These are phyloP conservation scores for Apodemus speciosus DNA, from an alignment of 2,113 vertebrate species.

Conservation along the genomic window DNA sequence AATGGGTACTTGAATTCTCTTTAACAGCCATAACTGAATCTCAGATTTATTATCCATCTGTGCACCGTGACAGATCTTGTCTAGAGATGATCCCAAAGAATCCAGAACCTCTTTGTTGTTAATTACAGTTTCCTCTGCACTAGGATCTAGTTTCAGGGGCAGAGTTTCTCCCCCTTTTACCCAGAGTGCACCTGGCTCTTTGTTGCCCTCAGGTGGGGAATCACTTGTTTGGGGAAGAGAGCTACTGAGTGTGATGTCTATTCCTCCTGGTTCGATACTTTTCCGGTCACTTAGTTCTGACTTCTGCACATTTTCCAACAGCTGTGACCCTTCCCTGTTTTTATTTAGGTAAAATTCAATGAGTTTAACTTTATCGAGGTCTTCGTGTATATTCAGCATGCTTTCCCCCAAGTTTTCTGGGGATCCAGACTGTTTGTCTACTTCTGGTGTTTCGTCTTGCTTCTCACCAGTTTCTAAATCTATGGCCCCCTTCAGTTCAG, in stretches of 20 bases:
- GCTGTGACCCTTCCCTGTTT: conserved; percentile 79
- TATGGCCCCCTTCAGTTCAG: conserved; percentile 82
- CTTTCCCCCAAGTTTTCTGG: conserved; percentile 83
- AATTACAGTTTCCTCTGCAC: conserved; percentile 75
- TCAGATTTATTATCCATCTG: conserved; percentile 91
- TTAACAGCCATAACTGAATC: conserved; percentile 92
- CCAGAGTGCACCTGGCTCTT: conserved; percentile 78
- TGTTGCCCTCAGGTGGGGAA: conserved; percentile 70
- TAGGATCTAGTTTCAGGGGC: conserved; percentile 71
- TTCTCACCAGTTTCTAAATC: conserved; percentile 86
- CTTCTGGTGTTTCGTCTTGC: conserved; percentile 85
- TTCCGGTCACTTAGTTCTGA: conserved; percentile 78
- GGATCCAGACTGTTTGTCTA: conserved; percentile 85
- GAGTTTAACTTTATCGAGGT: conserved; percentile 87
- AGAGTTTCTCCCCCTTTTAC: conserved; percentile 72
- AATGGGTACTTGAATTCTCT: conserved; percentile 97
- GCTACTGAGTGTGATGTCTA: conserved; percentile 86
- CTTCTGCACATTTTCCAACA: conserved; percentile 79
- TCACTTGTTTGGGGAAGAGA: conserved; percentile 78
- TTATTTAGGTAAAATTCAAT: conserved; percentile 88
- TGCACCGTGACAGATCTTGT: conserved; percentile 80
- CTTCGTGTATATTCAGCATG: conserved; percentile 82
- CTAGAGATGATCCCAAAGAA: conserved; percentile 80
- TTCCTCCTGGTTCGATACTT: conserved; percentile 78
- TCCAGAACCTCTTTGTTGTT: conserved; percentile 80